Base-by-base conservation (phyloP, 2,888 invertebrate genomes). In the Drosophila multiciliata region DNA sequence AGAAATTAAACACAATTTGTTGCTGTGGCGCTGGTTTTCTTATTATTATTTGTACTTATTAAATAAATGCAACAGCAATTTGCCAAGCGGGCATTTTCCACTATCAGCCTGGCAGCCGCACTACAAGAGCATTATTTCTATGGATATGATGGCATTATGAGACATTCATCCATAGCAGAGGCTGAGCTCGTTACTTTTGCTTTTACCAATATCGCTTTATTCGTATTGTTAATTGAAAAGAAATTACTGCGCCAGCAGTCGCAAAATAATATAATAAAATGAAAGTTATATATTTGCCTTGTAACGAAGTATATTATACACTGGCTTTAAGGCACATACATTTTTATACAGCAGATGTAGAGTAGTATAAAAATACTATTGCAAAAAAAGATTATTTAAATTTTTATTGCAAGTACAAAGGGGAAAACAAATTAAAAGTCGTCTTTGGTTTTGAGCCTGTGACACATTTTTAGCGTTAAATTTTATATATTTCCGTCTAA, bases 211-310 rank as follows among this genome's bases (percentile, higher is more conserved):
- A 33, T 52, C 35, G 2, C 45, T 42, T 42, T 52, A 49, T 66
- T 78, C 49, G 71, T 45, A 75, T 87, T 87, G 83, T 87, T 87
- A 90, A 87, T 89, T 87, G 89, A 87, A 90, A 87, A 79, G 79
- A 87, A 88, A 87, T 87, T 87, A 90, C 77, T 66, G 54, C 61
- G 73, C 23, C 57, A 52, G 58, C 66, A 60, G 58, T 63, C 78
- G 59, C 72, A 80, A 54, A 71, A 69, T 66, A 64, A 67, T 80
- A 57, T 45, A 66, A 62, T 65, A 58, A 78, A 80, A 80, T 66
- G 80, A 77, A 77, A 77, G 77, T 60, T 64, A 48, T 54, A 6
- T 36, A 32, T 6, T 26, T 33, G 36, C 35, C 4, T 20, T 9
- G 15, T 1, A 53, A 23, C 64, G 33, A 23, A 38, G 20, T 35